phyloP scores from a whole-genome alignment of 1,140 invertebrate genomes.

The Neodiprion fabricii region DNA sequence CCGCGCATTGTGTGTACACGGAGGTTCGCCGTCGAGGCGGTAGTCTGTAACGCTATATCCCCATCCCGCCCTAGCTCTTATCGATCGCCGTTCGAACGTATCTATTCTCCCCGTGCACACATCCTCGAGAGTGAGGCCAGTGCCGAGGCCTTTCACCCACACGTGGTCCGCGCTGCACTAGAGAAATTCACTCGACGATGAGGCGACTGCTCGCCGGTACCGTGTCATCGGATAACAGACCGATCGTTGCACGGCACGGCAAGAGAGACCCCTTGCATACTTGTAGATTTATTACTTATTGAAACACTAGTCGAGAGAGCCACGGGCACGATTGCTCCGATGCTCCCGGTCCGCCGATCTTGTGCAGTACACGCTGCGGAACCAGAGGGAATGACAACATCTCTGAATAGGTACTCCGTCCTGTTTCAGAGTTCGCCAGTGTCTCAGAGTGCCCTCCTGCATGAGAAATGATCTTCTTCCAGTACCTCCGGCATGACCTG shows the following conservation, averaged over 20 bases:
- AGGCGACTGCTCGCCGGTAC: neutral
- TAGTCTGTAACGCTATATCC: neutral
- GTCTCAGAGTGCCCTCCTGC: neutral
- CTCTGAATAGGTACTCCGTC: neutral
- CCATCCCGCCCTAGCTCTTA: neutral
- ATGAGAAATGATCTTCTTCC: too few relatives aligned
- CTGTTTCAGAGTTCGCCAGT: neutral
- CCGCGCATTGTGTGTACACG: neutral
- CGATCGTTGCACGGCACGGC: neutral
- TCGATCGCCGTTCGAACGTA: neutral
- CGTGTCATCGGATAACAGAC: neutral
- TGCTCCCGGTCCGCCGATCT: neutral
- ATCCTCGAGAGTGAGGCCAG: too few relatives aligned
- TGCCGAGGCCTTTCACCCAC: neutral
- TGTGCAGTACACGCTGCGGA: neutral
- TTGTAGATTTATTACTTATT: constrained; percentile 2
- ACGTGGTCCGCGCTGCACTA: neutral
- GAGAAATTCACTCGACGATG: neutral
- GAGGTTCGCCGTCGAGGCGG: neutral
- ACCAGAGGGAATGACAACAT: neutral
- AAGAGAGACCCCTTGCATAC: neutral
- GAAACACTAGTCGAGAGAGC: neutral
- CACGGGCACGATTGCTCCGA: neutral
- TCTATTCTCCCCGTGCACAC: neutral
- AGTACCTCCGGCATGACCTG: neutral